These are phyloP conservation scores for Delphinapterus leucas DNA, from an alignment of 2,113 vertebrate species.

Conservation along the genomic window DNA sequence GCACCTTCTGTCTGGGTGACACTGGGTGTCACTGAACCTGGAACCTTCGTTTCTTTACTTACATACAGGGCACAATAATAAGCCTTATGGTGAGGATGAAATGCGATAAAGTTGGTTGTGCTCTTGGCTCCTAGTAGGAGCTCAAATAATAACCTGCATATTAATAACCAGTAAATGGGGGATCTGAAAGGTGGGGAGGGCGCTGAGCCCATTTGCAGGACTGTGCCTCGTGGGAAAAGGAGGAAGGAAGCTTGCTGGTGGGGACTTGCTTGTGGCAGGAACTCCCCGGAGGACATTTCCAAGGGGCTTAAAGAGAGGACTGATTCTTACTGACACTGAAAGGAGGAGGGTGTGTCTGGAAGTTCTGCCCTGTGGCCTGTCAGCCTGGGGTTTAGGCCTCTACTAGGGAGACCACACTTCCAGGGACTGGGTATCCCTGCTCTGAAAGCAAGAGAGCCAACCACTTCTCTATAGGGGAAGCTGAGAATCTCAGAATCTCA, in stretches of 20 bases:
- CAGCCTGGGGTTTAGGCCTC: neutral
- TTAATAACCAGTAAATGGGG: neutral
- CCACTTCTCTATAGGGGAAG: neutral
- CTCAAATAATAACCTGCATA: rapidly evolving
- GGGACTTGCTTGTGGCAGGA: neutral
- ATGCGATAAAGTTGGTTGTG: neutral
- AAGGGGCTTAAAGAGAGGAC: neutral
- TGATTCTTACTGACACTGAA: neutral
- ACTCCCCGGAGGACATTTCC: neutral
- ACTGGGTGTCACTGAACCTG: neutral
- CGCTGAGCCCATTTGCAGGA: rapidly evolving
- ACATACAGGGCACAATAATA: neutral
- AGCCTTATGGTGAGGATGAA: neutral
- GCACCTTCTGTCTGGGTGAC: neutral
- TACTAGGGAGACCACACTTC: neutral
- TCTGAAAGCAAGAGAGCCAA: neutral
- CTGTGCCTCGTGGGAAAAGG: neutral
- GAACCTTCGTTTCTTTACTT: neutral
- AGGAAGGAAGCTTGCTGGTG: neutral
- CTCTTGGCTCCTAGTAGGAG: neutral
- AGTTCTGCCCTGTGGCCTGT: neutral
- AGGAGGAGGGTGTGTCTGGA: neutral
- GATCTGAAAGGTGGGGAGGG: too few species aligned
- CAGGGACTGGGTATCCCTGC: neutral
- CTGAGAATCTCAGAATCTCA: neutral